Conservation (phyloP, 2,113 vertebrate genomes). For the Helogale parvula region DNA sequence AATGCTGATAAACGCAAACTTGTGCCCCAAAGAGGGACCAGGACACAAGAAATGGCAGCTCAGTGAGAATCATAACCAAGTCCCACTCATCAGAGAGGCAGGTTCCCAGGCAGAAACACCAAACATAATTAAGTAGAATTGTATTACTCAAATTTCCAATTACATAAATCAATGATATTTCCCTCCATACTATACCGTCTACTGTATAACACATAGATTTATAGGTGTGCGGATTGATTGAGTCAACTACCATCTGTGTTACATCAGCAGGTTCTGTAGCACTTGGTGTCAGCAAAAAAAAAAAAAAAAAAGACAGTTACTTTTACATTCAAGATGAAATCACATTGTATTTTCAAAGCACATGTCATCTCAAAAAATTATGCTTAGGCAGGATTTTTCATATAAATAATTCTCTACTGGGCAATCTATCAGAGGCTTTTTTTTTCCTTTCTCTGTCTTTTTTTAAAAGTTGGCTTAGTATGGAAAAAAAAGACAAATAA, state of each 20-base stretch:
- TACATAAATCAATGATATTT: slow-evolving; percentile 81
- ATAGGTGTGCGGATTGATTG: slow-evolving; percentile 77
- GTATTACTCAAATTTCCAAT: slow-evolving; percentile 78
- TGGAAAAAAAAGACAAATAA: neutral
- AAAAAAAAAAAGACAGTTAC: slow-evolving; percentile 63
- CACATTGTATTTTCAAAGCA: slow-evolving; percentile 84
- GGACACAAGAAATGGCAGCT: slow-evolving; percentile 43
- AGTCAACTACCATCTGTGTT: slow-evolving; percentile 61
- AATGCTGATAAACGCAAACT: slow-evolving; percentile 72
- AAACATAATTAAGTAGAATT: slow-evolving; percentile 81
- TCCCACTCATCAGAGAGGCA: slow-evolving; percentile 41
- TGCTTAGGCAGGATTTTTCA: slow-evolving; percentile 85
- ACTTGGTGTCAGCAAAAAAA: slow-evolving; percentile 81
- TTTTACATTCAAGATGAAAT: slow-evolving; percentile 84
- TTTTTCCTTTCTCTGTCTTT: slow-evolving; percentile 11
- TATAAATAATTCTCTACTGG: slow-evolving; percentile 84
- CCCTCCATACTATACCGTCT: neutral
- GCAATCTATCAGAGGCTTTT: slow-evolving; percentile 75
- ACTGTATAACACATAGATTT: slow-evolving; percentile 74
- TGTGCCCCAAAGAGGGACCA: slow-evolving; percentile 44
- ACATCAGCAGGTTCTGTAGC: slow-evolving; percentile 81
- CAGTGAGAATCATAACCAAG: neutral
- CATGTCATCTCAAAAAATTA: slow-evolving; percentile 85
- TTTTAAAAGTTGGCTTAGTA: slow-evolving; percentile 52
- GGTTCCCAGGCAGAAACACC: slow-evolving; percentile 54